Evolutionary conservation across 2,113 vertebrate genomes (phyloP), one percentile per base, ranked within the genome.

Genomic region (Falcunculus frontatus): DNA sequence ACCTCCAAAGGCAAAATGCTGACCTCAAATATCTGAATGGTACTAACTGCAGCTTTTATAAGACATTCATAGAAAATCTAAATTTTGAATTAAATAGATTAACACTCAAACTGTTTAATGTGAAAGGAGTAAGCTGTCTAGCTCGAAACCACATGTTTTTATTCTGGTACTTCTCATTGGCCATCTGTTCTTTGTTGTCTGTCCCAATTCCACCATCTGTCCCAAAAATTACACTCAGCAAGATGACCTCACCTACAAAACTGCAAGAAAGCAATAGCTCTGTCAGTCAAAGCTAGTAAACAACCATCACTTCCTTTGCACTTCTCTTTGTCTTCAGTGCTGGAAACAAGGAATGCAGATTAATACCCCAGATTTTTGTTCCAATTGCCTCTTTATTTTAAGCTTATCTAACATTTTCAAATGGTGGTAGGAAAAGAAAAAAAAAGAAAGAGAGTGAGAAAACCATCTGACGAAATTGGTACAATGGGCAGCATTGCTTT

Each of bases 151-250:
- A 86, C 80, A 77, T 47, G 76, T 64, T 93, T 94, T 91, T 68
- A 56, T 89, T 92, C 76, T 87, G 56, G 22, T 93, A 46, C 52
- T 92, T 93, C 73, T 92, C 76, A 88, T 26, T 91, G 76, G 50
- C 80, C 60, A 84, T 93, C 76, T 97, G 84, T 72, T 90, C 69
- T 81, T 90, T 95, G 60, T 52, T 91, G 27, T 75, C 56, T 89
- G 86, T 78, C 60, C 83, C 68, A 89, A 2, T 87, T 86, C 47
- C 52, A 78, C 83, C 50, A 70, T 88, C 83, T 93, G 59, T 59
- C 86, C 73, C 42, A 8, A 86, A 75, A 80, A 92, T 69, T 90
- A 11, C 9, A 15, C 14, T 83, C 83, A 74, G 9, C 13, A 42
- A n/a, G 70, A 73, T 53, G 84, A 93, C 53, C 49, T 88, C 55